Evolutionary conservation across 2,888 invertebrate genomes (phyloP).

Genomic region (Sclerodermus sp.): DNA sequence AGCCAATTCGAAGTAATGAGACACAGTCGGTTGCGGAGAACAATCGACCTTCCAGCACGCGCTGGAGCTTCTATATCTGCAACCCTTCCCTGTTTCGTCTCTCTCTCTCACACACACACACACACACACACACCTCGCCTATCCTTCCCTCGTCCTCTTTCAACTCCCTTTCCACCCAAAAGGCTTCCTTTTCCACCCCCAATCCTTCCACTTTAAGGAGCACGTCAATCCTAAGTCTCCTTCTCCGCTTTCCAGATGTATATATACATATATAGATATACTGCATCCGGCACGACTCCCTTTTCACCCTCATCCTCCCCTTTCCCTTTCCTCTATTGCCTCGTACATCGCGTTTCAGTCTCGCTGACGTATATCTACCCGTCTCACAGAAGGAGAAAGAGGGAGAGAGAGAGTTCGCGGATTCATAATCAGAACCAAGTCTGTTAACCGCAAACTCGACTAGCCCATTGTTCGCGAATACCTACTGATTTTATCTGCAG

Average conservation of each 20-base stretch:
- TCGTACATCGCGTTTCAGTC: not conserved
- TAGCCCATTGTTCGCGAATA: too few species aligned
- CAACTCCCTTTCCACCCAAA: not conserved
- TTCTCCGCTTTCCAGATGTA: conserved; percentile 22
- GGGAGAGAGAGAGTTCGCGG: too few species aligned
- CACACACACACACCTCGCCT: conserved; percentile 5
- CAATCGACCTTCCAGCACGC: conserved; percentile 45
- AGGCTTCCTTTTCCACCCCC: conserved; percentile 1
- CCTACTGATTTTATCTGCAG: too few species aligned
- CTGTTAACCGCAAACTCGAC: too few species aligned
- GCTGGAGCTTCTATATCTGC: conserved; percentile 15
- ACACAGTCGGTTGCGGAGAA: conserved; percentile 52
- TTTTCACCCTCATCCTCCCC: not conserved
- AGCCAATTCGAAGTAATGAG: conserved; percentile 56
- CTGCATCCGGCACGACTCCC: not conserved
- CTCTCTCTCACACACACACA: conserved; percentile 11
- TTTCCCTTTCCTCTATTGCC: conserved; percentile 5
- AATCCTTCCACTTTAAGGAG: conserved; percentile 22
- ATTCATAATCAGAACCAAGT: too few species aligned
- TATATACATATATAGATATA: not conserved
- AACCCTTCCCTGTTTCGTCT: conserved; percentile 19
- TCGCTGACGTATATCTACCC: conserved; percentile 9
- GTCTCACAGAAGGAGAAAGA: too few species aligned
- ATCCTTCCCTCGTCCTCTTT: not conserved
- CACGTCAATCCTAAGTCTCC: conserved; percentile 38